phyloP scores from a whole-genome alignment of 1,140 invertebrate genomes.

The Adoxophyes honmai region DNA sequence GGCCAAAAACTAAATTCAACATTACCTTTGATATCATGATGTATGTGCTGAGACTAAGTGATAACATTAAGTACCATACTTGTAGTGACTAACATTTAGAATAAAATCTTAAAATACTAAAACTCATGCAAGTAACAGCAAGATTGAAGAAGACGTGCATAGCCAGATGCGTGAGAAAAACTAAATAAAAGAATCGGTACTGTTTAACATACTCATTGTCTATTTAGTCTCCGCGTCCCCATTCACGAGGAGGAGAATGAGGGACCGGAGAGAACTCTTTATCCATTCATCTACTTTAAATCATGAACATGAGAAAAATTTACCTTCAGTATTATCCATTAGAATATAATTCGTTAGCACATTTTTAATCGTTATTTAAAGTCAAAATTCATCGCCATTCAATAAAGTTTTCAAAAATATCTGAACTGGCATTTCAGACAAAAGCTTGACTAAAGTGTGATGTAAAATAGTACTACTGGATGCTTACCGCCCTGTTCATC shows the following conservation, averaged over 20 bases:
- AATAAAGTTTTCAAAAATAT: conserved; percentile 59
- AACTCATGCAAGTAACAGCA: conserved; percentile 68
- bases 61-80: conserved; percentile 50
- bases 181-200: conserved; percentile 54
- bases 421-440: conserved; percentile 64
- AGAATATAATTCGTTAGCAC: conserved; percentile 64
- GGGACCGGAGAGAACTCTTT: conserved; percentile 34
- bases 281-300: conserved; percentile 48
- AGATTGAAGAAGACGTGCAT: conserved; percentile 71
- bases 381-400: conserved; percentile 55
- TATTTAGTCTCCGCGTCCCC: conserved; percentile 40
- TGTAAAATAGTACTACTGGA: conserved; percentile 75
- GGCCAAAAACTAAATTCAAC: conserved; percentile 47
- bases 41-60: conserved; percentile 71
- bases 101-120: conserved; percentile 54
- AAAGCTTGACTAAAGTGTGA: conserved; percentile 71
- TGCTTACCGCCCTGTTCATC: conserved; percentile 96
- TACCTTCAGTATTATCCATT: conserved; percentile 66
- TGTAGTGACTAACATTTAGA: conserved; percentile 69
- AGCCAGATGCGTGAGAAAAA: conserved; percentile 73
- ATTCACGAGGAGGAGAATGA: conserved; percentile 26
- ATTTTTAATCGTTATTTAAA: conserved; percentile 53
- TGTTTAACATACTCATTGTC: conserved; percentile 38
- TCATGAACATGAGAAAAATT: conserved; percentile 55
- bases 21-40: conserved; percentile 67